Evolutionary conservation across 1,140 invertebrate species (phyloP).

Genomic region (Venturia canescens): DNA sequence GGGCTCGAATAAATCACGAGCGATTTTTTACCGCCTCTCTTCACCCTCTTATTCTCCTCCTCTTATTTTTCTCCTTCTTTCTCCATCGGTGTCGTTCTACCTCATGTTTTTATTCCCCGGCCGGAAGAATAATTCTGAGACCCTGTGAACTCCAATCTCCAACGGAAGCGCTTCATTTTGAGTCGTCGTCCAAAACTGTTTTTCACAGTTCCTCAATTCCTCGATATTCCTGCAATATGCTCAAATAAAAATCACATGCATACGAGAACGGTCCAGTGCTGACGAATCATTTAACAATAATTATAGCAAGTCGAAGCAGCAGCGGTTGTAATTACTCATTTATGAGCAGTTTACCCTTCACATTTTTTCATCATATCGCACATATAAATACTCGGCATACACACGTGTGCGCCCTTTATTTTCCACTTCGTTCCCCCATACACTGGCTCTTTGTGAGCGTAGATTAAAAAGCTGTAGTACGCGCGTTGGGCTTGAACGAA

Average conservation of each 20-base stretch:
- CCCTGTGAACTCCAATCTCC: neutral
- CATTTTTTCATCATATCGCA: neutral
- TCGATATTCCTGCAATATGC: too few species aligned
- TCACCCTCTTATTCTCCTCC: too few species aligned
- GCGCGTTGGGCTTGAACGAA: conserved; percentile 4
- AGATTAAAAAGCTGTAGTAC: neutral
- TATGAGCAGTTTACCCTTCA: neutral
- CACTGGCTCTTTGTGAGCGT: neutral
- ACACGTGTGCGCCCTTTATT: neutral
- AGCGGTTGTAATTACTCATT: too few species aligned
- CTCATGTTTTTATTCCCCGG: neutral
- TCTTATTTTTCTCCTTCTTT: conserved; percentile 13
- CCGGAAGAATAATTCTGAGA: too few species aligned
- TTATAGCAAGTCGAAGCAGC: too few species aligned
- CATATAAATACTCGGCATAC: neutral
- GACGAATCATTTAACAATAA: too few species aligned
- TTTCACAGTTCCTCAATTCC: too few species aligned
- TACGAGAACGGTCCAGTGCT: too few species aligned
- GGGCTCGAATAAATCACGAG: conserved; percentile 52
- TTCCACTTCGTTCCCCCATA: neutral
- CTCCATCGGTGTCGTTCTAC: neutral
- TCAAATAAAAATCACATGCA: too few species aligned
- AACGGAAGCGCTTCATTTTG: too few species aligned
- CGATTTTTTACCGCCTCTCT: conserved; percentile 52
- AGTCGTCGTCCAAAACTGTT: too few species aligned